These are phyloP conservation scores for Drosophila prolongata DNA, from an alignment of 2,888 invertebrate genomes.

Conservation along the genomic window DNA sequence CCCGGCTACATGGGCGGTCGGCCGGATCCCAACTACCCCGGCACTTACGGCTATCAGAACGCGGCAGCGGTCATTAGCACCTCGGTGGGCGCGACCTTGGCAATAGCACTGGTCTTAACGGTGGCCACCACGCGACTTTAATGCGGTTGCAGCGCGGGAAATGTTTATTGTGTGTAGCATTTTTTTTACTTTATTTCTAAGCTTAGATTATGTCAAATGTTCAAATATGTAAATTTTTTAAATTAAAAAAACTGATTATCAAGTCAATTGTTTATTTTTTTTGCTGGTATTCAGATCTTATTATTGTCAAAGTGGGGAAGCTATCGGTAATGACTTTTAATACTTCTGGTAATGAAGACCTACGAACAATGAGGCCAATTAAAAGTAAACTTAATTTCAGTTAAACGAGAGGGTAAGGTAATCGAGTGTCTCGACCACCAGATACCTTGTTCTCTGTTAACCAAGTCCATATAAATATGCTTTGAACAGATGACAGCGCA, in stretches of 20 bases:
- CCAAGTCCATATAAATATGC: too few species aligned
- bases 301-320: too few species aligned
- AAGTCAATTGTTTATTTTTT: constrained; percentile 7
- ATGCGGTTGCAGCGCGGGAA: constrained; percentile 18
- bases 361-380: too few species aligned
- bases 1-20: constrained; percentile 32
- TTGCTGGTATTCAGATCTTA: neutral
- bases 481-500: too few species aligned
- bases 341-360: too few species aligned
- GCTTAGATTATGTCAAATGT: constrained; percentile 63
- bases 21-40: constrained; percentile 34
- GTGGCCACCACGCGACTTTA: constrained; percentile 32
- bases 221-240: constrained; percentile 52
- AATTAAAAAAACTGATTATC: constrained; percentile 19
- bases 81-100: constrained; percentile 26
- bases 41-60: constrained; percentile 29
- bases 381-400: too few species aligned
- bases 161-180: neutral
- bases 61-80: neutral
- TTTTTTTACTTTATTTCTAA: constrained; percentile 53
- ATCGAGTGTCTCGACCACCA: too few species aligned
- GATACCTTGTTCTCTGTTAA: too few species aligned
- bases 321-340: too few species aligned
- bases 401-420: too few species aligned
- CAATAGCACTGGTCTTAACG: constrained; percentile 33